Conservation (phyloP, 2,113 vertebrate species). For the Hipposideros armiger region DNA sequence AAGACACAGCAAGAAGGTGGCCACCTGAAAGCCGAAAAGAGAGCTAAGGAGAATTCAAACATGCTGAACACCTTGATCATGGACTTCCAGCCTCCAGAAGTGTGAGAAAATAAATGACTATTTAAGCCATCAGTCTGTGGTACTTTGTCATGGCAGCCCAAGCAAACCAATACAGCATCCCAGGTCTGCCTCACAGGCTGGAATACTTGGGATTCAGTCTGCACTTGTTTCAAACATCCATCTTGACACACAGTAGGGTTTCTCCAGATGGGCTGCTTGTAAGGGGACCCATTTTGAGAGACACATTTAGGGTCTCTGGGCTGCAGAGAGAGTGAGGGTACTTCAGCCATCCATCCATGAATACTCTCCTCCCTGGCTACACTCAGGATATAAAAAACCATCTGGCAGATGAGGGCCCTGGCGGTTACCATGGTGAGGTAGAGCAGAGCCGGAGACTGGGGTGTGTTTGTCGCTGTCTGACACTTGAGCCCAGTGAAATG, state of each 20-base stretch:
- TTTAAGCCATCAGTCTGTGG: background rate
- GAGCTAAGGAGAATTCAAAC: background rate
- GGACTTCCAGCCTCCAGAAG: background rate
- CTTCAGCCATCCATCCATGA: background rate
- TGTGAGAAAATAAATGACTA: background rate
- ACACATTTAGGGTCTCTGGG: background rate
- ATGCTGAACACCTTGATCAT: background rate
- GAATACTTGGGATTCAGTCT: background rate
- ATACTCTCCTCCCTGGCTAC: background rate
- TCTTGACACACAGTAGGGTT: background rate
- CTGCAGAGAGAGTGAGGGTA: background rate
- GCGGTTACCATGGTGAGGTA: slow-evolving; percentile 69
- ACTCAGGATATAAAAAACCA: slow-evolving; percentile 28
- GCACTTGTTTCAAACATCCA: background rate
- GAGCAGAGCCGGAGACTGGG: background rate
- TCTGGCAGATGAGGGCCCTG: slow-evolving; percentile 49
- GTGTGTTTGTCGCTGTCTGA: background rate
- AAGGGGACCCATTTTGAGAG: background rate
- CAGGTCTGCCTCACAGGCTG: background rate
- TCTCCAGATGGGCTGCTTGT: background rate
- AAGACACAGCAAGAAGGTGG: background rate
- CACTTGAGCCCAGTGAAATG: slow-evolving; percentile 56
- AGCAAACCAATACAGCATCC: background rate
- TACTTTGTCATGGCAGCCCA: background rate
- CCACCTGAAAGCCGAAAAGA: background rate